Base-by-base conservation (phyloP, 2,113 vertebrate species). In the Bubo scandiacus region DNA sequence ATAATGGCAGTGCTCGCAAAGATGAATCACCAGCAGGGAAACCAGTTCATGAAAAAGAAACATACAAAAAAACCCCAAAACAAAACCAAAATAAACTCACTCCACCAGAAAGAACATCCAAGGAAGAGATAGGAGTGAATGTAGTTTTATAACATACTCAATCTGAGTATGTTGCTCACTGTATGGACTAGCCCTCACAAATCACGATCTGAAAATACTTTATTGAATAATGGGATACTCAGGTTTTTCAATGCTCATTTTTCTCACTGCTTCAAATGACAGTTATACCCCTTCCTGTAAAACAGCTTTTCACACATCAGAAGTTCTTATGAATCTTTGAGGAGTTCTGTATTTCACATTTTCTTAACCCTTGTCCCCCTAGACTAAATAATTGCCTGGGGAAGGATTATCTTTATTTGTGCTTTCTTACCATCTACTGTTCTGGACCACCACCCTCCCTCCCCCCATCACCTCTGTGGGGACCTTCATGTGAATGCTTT, bases 361-460 rank as follows among this genome's bases (percentile, higher is more conserved):
- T 91, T 77, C 81, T 71, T 87, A 92, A 79, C 10, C 42, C 45
- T 88, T 86, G 29, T 29, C 62, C 71, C 45, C 29, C 62, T 57
- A 83, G 23, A 84, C 67, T 49, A 75, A 86, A 87, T 15, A 30
- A 94, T 30, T 89, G 52, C 75, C 58, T 34, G 43, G 27, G 27
- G 81, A 92, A 90, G 54, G 74, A 83, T 61, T 71, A 70, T 25
- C 45, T 92, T 90, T 82, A 87, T 90, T 94, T 95, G 89, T 90
- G 89, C 75, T 94, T 79, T 88, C 63, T 66, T 90, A 91, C 49
- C 32, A 38, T 42, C 81, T 91, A 61, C 19, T 84, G 8, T 72
- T 87, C 29, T 25, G 22, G 74, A 80, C 16, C 16, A 45, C 43
- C 43, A 18, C 43, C 16, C 17, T 45, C 43, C 8, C 17, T 19